phyloP scores from a whole-genome alignment of 2,113 vertebrate genomes.

The Dendrocopos noguchii region DNA sequence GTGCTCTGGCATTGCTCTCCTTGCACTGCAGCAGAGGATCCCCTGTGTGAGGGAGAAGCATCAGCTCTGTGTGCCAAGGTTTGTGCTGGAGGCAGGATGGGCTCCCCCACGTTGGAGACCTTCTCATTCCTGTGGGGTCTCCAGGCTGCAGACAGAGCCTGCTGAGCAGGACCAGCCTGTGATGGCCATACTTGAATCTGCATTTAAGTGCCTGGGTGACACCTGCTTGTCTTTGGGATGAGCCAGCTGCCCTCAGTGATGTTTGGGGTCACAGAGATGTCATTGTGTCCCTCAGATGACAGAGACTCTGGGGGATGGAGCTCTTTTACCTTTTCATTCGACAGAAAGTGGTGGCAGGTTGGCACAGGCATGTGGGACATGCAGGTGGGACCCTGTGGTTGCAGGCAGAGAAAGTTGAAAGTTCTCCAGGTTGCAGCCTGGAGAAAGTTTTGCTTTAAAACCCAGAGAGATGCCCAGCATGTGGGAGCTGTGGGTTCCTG shows the following conservation, averaged over 20 bases:
- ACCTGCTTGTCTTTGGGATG: background rate
- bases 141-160: background rate
- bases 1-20: background rate
- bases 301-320: background rate
- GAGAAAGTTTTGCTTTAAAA: background rate
- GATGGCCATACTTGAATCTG: background rate
- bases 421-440: too few species aligned
- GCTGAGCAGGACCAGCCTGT: background rate
- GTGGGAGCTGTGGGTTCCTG: background rate
- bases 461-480: background rate
- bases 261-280: background rate
- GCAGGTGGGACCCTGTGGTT: background rate
- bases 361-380: background rate
- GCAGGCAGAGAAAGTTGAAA: too few species aligned
- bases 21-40: background rate
- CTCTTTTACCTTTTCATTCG: background rate
- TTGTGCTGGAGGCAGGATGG: background rate
- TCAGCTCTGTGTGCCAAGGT: background rate
- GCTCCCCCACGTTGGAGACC: accelerated
- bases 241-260: background rate
- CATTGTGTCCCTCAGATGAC: background rate
- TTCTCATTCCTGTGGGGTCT: background rate
- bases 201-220: background rate
- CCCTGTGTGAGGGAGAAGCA: accelerated
- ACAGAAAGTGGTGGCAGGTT: background rate